A percentile compares a stretch with the other conserved stretches of the same genome.
These are phyloP conservation scores for Rhyacophila evoluta DNA, from an alignment of 2,888 invertebrate genomes.

Conservation along the genomic window DNA sequence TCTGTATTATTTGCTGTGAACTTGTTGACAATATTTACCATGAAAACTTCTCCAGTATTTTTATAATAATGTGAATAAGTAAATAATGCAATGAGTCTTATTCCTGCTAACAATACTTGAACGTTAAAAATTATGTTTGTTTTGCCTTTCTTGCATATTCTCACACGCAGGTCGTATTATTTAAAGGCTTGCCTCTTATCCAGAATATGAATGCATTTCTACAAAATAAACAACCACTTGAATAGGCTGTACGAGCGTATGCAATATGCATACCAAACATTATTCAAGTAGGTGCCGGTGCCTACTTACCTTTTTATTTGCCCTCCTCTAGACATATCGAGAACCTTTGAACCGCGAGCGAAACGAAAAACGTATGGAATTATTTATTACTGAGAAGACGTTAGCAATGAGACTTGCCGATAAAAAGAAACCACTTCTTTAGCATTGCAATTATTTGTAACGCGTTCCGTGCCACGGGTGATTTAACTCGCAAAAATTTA, in stretches of 20 bases:
- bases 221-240: not conserved
- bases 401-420: too few species aligned
- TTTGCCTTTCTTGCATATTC: not conserved
- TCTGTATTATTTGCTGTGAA: too few species aligned
- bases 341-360: not conserved
- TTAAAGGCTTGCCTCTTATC: not conserved
- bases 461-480: too few species aligned
- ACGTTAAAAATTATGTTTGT: not conserved
- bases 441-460: too few species aligned
- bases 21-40: too few species aligned
- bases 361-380: too few species aligned
- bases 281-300: not conserved
- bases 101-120: not conserved
- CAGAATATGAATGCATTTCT: not conserved
- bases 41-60: too few species aligned
- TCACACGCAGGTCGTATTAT: not conserved
- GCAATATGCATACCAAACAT: not conserved
- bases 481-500: too few species aligned
- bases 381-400: too few species aligned
- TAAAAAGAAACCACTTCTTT: too few species aligned
- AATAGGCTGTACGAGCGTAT: not conserved
- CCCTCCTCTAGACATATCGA: not conserved
- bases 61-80: too few species aligned
- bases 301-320: not conserved
- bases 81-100: too few species aligned